Evolutionary conservation across 2,113 vertebrate genomes (phyloP), one percentile per base, ranked within the genome.

Genomic region (Cettia cetti): DNA sequence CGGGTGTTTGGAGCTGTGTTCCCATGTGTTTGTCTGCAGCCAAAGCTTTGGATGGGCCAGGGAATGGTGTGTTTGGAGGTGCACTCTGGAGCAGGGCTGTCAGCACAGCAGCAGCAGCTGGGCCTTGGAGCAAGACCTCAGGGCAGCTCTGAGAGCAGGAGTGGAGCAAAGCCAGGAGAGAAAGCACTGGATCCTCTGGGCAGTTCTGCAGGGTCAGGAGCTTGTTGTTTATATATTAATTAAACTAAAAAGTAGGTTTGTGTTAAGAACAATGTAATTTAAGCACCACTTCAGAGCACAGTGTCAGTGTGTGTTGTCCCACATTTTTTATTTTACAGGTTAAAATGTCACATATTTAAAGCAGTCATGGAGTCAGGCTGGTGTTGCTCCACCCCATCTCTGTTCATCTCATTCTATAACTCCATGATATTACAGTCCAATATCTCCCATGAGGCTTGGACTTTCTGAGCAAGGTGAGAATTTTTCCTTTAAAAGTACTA

Each of bases 241-340:
- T 33, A 35, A 18, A 76, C 42, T 20, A 15, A 63, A 15, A 71
- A 54, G 59, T 7, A 30, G 0, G 2, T 35, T 56, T 24, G 44
- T 30, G 42, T 15, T 54, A 31, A 5, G 26, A 7, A 1, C 6
- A 13, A 16, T 0, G 0, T 24, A 10, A 64, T 44, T 72, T 24
- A 16, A 20, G 6, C 2, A 40, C 52, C 72, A 50, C 37, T 40
- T 71, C 31, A 13, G 37, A 70, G 9, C 54, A 17, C n/a, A n/a
- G 47, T 0, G 4, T 53, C 56, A 42, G 24, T 0, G 0, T 0
- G 0, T 1, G 23, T 10, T 60, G 37, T 63, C 37, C 75, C 42
- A 8, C 10, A 6, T 30, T 47, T 20, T 44, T 70, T n/a, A 11
- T 13, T 39, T 54, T 69, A 61, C 11, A 33, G 35, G 39, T 11